phyloP scores from a whole-genome alignment of 2,797 vertebrate species.

The Tachyglossus aculeatus region DNA sequence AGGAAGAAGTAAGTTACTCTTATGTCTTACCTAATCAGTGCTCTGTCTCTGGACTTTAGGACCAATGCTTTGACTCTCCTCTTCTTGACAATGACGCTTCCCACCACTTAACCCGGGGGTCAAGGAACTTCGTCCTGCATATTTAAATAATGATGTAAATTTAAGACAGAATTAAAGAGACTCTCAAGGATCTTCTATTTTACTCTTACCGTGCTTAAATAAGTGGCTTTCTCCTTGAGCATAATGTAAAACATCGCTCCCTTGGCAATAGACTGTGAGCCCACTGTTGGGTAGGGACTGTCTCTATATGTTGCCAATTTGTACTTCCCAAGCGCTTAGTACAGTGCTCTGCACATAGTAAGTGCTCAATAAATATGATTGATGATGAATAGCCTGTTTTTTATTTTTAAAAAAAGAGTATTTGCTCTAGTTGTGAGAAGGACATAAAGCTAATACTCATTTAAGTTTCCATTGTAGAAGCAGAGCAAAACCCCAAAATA shows the following conservation, averaged over 20 bases:
- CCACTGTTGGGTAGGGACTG: too few species aligned
- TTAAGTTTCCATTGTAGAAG: not conserved
- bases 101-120: slow-evolving; percentile 65
- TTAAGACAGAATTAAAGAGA: slow-evolving; percentile 27
- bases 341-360: too few species aligned
- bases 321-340: too few species aligned
- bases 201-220: slow-evolving; percentile 75
- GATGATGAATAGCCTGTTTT: too few species aligned
- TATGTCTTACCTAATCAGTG: slow-evolving; percentile 76
- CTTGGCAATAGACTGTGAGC: slow-evolving; percentile 76
- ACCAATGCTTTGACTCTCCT: slow-evolving; percentile 68
- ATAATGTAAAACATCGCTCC: slow-evolving; percentile 77
- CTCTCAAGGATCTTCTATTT: not conserved
- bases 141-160: slow-evolving; percentile 50
- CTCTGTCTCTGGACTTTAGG: slow-evolving; percentile 83
- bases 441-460: not conserved
- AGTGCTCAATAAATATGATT: too few species aligned
- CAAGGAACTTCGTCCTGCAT: slow-evolving; percentile 75
- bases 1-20: too few species aligned
- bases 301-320: too few species aligned
- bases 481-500: not conserved
- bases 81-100: slow-evolving; percentile 83
- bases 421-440: too few species aligned
- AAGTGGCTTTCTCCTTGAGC: slow-evolving; percentile 73
- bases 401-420: too few species aligned